Conservation (phyloP, 2,113 vertebrate genomes). For the Oncorhynchus gorbuscha region DNA sequence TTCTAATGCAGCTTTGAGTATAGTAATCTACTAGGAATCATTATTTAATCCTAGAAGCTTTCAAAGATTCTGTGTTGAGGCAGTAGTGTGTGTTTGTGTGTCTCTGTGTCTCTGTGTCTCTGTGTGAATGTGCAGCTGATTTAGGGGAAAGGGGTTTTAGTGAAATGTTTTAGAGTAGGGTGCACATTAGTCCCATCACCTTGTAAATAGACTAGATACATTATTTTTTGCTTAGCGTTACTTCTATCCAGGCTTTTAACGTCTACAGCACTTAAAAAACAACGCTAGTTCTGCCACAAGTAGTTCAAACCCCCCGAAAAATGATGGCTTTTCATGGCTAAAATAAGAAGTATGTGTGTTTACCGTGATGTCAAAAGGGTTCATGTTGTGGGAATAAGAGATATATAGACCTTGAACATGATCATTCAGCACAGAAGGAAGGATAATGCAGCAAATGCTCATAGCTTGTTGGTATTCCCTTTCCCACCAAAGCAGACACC, state of each 20-base stretch:
- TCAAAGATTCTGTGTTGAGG: constrained; percentile 68
- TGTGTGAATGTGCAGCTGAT: constrained; percentile 33
- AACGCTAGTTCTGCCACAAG: no score
- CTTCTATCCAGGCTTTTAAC: constrained; percentile 56
- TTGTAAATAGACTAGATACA: constrained; percentile 67
- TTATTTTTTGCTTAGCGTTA: constrained; percentile 67
- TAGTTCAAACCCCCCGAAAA: no score
- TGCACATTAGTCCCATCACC: constrained; percentile 72
- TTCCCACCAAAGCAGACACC: constrained; percentile 55
- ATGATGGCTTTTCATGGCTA: no score
- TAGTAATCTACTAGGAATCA: constrained; percentile 86
- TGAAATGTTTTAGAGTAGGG: constrained; percentile 66
- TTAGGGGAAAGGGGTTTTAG: constrained; percentile 67
- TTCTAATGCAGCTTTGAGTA: constrained; percentile 91
- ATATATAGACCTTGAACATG: no score
- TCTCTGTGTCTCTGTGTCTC: no score
- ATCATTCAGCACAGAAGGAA: no score
- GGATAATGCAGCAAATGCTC: no score
- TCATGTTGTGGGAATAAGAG: no score
- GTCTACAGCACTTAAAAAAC: constrained; percentile 17
- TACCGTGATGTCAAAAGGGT: no score
- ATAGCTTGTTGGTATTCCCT: constrained; percentile 8
- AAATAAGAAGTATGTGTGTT: no score
- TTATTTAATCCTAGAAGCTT: constrained; percentile 78
- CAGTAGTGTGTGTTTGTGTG: constrained; percentile 40